Base-by-base conservation (phyloP, 2,888 invertebrate species). In the Cheilosia pagana region DNA sequence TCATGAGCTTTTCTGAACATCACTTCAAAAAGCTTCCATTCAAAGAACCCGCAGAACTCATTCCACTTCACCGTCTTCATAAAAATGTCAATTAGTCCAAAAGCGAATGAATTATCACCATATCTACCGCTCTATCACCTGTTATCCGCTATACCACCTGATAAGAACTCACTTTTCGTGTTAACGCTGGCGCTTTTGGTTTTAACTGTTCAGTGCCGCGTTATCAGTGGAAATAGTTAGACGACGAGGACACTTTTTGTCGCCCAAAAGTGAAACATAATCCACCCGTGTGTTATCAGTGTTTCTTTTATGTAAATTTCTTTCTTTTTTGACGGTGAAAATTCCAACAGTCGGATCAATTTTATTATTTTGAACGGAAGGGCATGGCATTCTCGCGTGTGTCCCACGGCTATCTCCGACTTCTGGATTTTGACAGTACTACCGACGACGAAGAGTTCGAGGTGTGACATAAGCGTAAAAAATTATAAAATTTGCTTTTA, bases 221-320 rank as follows among this genome's bases (percentile, higher is more conserved):
- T 75, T 75, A 79, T 83, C 83, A 53, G 59, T 52, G 21, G 48
- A 65, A 70, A 68, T 79, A 53, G 52, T 57, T 53, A 79, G 79
- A 62, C 76, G 43, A 23, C 45, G 35, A 6, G 48, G 41, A 63
- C 53, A 21, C 16, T 16, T 48, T 43, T 78, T 23, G 21, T 43
- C 53, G 50, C 50, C 4, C 16, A 5, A 7, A 7, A 60, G 55
- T 7, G 8, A n/a, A 59, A 60, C 67, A 43, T 62, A 53, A 75
- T 67, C 50, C 52, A 23, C 25, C 14, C 0, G 23, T n/a, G 14
- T 68, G 12, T 35, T 12, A 12, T 35, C 35, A 35, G 35, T 35
- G 12, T 35, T 1, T 35, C 12, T 12, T 35, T 35, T 12, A 12
- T 12, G 10, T 59, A 72, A 52, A 35, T 39, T 8, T 2, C n/a